These are phyloP conservation scores for Anableps anableps DNA, from an alignment of 2,797 vertebrate species.

Conservation along the genomic window DNA sequence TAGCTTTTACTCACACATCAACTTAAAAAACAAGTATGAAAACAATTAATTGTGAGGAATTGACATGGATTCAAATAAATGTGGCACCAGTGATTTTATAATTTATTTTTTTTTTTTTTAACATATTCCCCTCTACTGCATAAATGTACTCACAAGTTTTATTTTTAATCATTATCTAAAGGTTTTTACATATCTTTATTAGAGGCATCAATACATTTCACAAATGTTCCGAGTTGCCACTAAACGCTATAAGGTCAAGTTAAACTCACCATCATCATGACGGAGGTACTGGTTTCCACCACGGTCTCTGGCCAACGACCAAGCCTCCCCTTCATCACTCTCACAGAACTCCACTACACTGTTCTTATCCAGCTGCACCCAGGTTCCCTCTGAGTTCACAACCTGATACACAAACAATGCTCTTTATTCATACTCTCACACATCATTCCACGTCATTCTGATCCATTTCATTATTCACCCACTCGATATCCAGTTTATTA, in stretches of 20 bases:
- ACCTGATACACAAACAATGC: slow-evolving; percentile 88
- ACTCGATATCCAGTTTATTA: slow-evolving; percentile 23
- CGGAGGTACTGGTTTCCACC: slow-evolving; percentile 98
- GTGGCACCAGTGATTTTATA: neutral
- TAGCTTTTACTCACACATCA: neutral
- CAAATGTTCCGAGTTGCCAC: neutral
- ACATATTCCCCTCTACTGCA: neutral
- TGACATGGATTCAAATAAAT: neutral
- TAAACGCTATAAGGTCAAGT: neutral
- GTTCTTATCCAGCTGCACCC: slow-evolving; percentile 99
- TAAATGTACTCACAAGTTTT: neutral
- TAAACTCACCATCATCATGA: slow-evolving; percentile 92
- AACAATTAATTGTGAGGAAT: neutral
- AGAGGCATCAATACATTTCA: neutral
- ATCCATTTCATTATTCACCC: slow-evolving; percentile 25
- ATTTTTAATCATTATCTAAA: neutral
- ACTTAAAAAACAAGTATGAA: neutral
- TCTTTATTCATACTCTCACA: slow-evolving; percentile 69
- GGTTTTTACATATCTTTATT: neutral
- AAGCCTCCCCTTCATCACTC: slow-evolving; percentile 98
- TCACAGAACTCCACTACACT: slow-evolving; percentile 99
- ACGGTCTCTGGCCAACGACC: slow-evolving; percentile 97
- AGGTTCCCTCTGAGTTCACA: slow-evolving; percentile 96
- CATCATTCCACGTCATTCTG: slow-evolving; percentile 6
- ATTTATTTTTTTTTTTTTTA: too few relatives aligned